Conservation (phyloP, 2,797 vertebrate genomes). For the Xerus rutilus region DNA sequence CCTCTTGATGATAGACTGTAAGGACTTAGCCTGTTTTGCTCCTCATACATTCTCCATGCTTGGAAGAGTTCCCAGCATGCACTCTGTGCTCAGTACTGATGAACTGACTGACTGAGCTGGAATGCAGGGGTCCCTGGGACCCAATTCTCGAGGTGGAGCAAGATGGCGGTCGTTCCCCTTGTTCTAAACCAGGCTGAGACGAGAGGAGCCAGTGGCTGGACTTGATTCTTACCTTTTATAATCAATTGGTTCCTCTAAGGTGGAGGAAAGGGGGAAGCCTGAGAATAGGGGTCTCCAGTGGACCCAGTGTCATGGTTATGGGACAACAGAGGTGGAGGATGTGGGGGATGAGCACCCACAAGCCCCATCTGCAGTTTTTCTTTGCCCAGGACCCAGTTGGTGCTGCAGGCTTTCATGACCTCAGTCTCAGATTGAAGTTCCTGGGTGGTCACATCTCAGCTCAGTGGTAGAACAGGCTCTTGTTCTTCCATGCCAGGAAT, state of each 20-base stretch:
- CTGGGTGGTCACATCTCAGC: not conserved
- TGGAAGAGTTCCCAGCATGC: not conserved
- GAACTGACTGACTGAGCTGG: not conserved
- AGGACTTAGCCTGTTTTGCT: too few species aligned
- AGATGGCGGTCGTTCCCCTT: too few species aligned
- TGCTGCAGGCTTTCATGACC: rapidly evolving
- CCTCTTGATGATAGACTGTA: not conserved
- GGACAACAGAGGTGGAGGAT: not conserved
- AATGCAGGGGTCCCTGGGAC: too few species aligned
- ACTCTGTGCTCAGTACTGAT: not conserved
- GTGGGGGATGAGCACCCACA: not conserved
- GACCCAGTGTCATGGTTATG: not conserved
- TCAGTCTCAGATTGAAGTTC: not conserved
- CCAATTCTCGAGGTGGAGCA: rapidly evolving
- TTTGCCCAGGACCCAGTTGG: rapidly evolving
- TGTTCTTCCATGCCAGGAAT: not conserved
- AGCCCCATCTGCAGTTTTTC: rapidly evolving
- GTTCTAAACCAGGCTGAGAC: not conserved
- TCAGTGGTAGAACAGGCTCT: too few species aligned
- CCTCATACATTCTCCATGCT: not conserved
- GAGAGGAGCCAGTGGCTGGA: not conserved
- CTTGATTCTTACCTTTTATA: not conserved
- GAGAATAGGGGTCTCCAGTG: not conserved
- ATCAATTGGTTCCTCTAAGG: not conserved
- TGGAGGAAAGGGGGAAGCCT: not conserved